Conservation (phyloP, 2,888 invertebrate species). For the Thymelicus acteon region DNA sequence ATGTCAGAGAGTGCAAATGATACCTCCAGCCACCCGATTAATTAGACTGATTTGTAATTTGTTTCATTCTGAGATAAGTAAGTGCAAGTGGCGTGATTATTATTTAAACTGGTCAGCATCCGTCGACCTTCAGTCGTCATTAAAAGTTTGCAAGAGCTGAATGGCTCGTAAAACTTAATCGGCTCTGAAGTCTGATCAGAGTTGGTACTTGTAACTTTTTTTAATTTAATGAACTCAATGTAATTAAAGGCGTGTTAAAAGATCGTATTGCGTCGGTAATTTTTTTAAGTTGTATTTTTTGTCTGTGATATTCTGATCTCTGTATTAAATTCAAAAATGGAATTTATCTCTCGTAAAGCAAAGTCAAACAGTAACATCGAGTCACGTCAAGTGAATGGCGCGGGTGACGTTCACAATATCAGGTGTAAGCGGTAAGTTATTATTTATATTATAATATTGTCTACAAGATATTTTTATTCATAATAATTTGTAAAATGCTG, state of each 20-base stretch:
- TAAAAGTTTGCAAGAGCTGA: conserved; percentile 63
- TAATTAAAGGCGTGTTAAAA: too few relatives aligned
- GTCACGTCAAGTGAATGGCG: conserved; percentile 71
- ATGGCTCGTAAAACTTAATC: conserved; percentile 42
- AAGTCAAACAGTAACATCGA: conserved; percentile 68
- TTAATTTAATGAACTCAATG: conserved; percentile 31
- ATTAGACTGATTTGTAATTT: conserved; percentile 38
- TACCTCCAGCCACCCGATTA: conserved; percentile 29
- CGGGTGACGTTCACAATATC: conserved; percentile 47
- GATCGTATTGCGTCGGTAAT: conserved; percentile 7
- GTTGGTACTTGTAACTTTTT: conserved; percentile 41
- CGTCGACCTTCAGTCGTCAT: conserved; percentile 70
- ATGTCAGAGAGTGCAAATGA: conserved; percentile 6
- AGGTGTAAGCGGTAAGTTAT: conserved; percentile 68
- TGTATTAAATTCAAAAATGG: conserved; percentile 63
- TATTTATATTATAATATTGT: too few relatives aligned
- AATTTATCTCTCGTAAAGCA: conserved; percentile 69
- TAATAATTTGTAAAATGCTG: too few relatives aligned
- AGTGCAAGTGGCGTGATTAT: conserved; percentile 38
- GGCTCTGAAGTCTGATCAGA: conserved; percentile 19
- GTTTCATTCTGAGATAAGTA: conserved; percentile 42
- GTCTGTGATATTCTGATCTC: conserved; percentile 64
- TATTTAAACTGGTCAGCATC: conserved; percentile 53
- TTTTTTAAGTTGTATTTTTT: conserved; percentile 37
- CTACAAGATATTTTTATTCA: too few relatives aligned